Evolutionary conservation across 2,797 vertebrate genomes (phyloP).

Genomic region (Pachyuromys duprasi): DNA sequence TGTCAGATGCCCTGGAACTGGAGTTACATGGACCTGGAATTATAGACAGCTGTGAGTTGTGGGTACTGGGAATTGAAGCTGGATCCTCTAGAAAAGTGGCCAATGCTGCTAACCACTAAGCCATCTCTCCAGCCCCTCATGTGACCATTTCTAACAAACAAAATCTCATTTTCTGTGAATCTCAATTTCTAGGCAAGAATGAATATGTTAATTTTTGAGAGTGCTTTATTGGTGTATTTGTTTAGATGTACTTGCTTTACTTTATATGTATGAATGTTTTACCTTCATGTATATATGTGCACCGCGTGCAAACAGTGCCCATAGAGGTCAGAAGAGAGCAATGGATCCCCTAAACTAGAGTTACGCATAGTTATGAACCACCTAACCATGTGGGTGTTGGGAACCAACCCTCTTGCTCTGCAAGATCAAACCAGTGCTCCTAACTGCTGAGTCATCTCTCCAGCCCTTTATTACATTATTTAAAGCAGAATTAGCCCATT

Average conservation of each 20-base stretch:
- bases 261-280: background rate
- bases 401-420: background rate
- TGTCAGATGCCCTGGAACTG: no score
- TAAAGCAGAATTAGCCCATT: constrained; percentile 36
- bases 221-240: background rate
- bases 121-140: no score
- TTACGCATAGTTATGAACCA: background rate
- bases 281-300: background rate
- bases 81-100: no score
- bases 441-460: background rate
- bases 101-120: no score
- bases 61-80: no score
- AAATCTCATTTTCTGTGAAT: background rate
- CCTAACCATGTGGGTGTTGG: background rate
- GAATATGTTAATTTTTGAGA: constrained; percentile 21
- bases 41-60: no score
- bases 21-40: no score
- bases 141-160: constrained; percentile 11
- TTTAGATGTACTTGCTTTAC: background rate
- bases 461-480: background rate
- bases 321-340: background rate
- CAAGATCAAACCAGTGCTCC: no score
- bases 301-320: no score
- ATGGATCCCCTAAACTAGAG: background rate
- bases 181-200: constrained; percentile 3